Evolutionary conservation across 1,140 invertebrate genomes (phyloP).

Genomic region (Melitaea cinxia): DNA sequence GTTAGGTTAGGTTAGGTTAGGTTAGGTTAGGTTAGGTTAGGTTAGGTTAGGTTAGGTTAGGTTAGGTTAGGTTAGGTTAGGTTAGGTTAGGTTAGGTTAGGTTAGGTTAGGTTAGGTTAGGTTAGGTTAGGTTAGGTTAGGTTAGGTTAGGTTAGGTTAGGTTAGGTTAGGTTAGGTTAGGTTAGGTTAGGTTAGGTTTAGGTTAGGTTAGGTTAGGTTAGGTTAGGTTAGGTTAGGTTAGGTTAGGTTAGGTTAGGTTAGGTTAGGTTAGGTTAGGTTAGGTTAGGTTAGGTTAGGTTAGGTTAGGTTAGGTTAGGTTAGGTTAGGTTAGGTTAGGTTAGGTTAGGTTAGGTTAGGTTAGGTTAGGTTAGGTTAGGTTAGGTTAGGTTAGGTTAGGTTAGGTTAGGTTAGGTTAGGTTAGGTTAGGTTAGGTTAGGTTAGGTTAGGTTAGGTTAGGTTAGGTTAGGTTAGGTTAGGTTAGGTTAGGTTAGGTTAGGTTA

Average conservation of each 20-base stretch:
- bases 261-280: conserved; percentile 46
- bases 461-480: conserved; percentile 16
- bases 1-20: too few species aligned
- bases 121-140: too few species aligned
- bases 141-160: too few species aligned
- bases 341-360: conserved; percentile 43
- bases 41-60: background rate
- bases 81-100: too few species aligned
- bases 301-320: conserved; percentile 43
- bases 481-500: conserved; percentile 17
- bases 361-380: conserved; percentile 42
- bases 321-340: conserved; percentile 45
- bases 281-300: conserved; percentile 45
- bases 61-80: conserved; percentile 27
- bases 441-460: conserved; percentile 36
- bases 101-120: too few species aligned
- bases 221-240: conserved; percentile 47
- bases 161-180: conserved; percentile 46
- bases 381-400: conserved; percentile 42
- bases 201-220: conserved; percentile 48
- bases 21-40: background rate
- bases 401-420: conserved; percentile 46
- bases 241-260: conserved; percentile 47
- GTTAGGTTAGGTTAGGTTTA: conserved; percentile 46
- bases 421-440: conserved; percentile 46